Base-by-base conservation (phyloP, 2,888 invertebrate species). In the Hololepta plana region DNA sequence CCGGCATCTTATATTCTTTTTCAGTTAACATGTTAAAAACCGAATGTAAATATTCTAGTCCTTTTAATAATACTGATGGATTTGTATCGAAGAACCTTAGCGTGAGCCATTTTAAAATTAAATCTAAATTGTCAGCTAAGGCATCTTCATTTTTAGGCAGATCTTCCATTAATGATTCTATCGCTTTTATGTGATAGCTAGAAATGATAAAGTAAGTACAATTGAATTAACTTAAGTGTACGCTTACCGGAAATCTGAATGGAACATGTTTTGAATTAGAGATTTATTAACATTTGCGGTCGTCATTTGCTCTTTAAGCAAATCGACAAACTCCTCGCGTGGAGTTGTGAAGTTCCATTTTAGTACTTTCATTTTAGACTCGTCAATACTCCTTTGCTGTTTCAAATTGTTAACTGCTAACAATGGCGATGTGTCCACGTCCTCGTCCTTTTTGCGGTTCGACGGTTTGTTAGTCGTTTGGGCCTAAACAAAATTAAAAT, bases 41-140 rank as follows among this genome's bases (percentile, higher is more conserved):
- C 10, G 67, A 55, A 34, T 76, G 72, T 7, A 95, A 59, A 54
- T 90, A 95, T 49, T 95, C 95, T 40, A 96, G 59, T n/a, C 84
- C 88, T 59, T 88, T 91, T 40, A 95, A 65, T 32, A 96, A 65
- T 17, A 96, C 95, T 9, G 91, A 90, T 6, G 96, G 95, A 60
- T 98, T 98, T 12, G 96, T 98, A 58, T 98, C 96, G 46, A 93
- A 96, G 60, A 98, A 98, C 32, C 96, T 64, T 23, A 98, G 58
- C 0, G 95, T 93, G 40, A 93, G 53, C 96, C 96, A 98, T 51
- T 93, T 93, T 23, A 98, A 66, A 28, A 98, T 77, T 33, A 98
- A 60, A 60, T 98, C 98, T 33, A 93, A 62, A 59, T 96, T 96
- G 11, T 79, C 72, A 37, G 87, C 70, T 20, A 91, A 64, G 1